Evolutionary conservation across 1,140 invertebrate species (phyloP).

Genomic region (Bombyx mandarina): DNA sequence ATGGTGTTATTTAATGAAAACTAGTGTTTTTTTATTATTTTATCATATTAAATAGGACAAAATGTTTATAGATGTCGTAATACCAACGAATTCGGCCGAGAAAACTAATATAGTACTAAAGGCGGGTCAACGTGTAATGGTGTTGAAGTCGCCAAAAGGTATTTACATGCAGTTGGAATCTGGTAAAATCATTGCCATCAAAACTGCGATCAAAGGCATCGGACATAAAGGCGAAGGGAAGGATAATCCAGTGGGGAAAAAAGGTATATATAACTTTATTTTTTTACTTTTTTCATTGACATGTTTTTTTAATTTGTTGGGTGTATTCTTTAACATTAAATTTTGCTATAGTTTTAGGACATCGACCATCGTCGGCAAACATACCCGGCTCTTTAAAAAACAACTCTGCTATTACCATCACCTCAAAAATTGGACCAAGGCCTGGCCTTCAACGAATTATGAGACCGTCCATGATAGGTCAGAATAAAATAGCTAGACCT

Average conservation of each 20-base stretch:
- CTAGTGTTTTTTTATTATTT: too few species aligned
- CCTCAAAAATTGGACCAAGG: slow-evolving; percentile 71
- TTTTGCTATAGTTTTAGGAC: slow-evolving; percentile 54
- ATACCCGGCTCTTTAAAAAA: slow-evolving; percentile 76
- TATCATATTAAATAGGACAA: too few species aligned
- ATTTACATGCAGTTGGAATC: slow-evolving; percentile 96
- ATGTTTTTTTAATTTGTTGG: not conserved
- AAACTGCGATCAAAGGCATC: slow-evolving; percentile 79
- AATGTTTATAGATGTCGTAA: slow-evolving; percentile 83
- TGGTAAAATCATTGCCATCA: slow-evolving; percentile 97
- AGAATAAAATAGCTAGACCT: slow-evolving; percentile 44
- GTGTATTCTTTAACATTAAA: not conserved
- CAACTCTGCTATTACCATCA: slow-evolving; percentile 78
- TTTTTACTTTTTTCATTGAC: not conserved
- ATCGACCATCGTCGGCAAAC: slow-evolving; percentile 57
- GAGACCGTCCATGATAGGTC: slow-evolving; percentile 42
- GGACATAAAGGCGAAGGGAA: slow-evolving; percentile 76
- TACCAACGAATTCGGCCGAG: slow-evolving; percentile 91
- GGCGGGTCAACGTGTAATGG: slow-evolving; percentile 93
- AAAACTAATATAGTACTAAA: slow-evolving; percentile 89
- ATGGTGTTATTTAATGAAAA: too few species aligned
- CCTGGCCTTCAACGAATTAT: slow-evolving; percentile 50
- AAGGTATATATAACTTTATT: slow-evolving; percentile 33
- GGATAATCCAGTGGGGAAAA: slow-evolving; percentile 62
- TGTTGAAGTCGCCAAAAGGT: slow-evolving; percentile 94